These are phyloP conservation scores for Agrilus biguttatus DNA, from an alignment of 2,888 invertebrate species.

Conservation along the genomic window DNA sequence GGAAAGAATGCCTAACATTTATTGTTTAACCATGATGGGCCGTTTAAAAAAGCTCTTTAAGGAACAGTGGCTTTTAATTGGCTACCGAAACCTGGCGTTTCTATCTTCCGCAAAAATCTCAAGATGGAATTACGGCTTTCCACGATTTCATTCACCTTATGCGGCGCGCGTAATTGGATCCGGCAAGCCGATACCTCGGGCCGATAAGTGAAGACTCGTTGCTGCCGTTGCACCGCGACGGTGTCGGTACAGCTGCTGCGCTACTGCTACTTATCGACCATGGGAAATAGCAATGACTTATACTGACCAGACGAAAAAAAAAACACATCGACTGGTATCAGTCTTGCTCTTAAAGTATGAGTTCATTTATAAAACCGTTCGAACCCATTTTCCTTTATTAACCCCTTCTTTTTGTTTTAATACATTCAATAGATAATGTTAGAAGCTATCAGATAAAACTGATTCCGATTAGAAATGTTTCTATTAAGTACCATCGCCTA, in stretches of 20 bases:
- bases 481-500: too few species aligned
- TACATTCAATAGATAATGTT: too few species aligned
- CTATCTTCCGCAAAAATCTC: conserved; percentile 25
- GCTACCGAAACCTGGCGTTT: conserved; percentile 25
- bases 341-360: not conserved
- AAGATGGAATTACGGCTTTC: conserved; percentile 19
- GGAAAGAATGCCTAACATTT: too few species aligned
- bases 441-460: too few species aligned
- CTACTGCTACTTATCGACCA: conserved; percentile 23
- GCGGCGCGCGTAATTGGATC: conserved; percentile 32
- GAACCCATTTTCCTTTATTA: too few species aligned
- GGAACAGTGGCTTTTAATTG: conserved; percentile 20
- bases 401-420: too few species aligned
- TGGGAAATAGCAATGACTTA: conserved; percentile 22
- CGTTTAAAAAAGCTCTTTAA: too few species aligned
- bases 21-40: too few species aligned
- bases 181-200: conserved; percentile 28
- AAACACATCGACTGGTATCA: not conserved
- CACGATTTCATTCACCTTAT: conserved; percentile 34
- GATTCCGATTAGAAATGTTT: too few species aligned
- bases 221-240: too few species aligned
- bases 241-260: too few species aligned
- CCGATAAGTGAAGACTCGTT: conserved; percentile 25
- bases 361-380: not conserved
- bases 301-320: not conserved